Evolutionary conservation across 2,888 invertebrate genomes (phyloP).

Genomic region (Buathra laborator): DNA sequence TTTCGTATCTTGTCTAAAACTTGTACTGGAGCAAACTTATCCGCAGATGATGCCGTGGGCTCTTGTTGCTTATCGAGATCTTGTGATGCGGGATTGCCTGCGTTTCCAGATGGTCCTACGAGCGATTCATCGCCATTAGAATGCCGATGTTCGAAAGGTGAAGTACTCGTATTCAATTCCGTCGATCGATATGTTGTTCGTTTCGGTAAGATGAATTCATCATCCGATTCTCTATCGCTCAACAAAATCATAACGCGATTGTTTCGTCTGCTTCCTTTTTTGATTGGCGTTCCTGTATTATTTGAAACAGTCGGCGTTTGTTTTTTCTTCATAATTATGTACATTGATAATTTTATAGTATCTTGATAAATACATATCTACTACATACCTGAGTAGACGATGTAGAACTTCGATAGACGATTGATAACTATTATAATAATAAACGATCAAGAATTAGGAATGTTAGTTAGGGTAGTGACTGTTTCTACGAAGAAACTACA

Average conservation of each 20-base stretch:
- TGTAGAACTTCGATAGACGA: too few relatives aligned
- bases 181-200: too few relatives aligned
- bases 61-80: neutral
- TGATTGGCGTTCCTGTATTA: conserved; percentile 10
- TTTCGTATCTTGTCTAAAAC: neutral
- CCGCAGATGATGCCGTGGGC: neutral
- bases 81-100: neutral
- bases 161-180: neutral
- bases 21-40: conserved; percentile 10
- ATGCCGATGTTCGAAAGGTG: neutral
- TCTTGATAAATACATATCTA: neutral
- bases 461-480: too few relatives aligned
- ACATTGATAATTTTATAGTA: neutral
- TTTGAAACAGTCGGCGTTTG: neutral
- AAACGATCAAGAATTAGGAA: too few relatives aligned
- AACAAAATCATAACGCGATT: conserved; percentile 15
- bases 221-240: conserved; percentile 5
- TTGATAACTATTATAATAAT: too few relatives aligned
- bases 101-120: neutral
- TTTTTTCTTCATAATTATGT: conserved; percentile 5
- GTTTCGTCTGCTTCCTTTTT: conserved; percentile 5
- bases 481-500: too few relatives aligned
- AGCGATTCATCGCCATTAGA: conserved; percentile 6
- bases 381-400: conserved; percentile 10
- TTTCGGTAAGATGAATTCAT: conserved; percentile 7